Conservation (phyloP, 2,888 invertebrate genomes). For the Ditula angustiorana region DNA sequence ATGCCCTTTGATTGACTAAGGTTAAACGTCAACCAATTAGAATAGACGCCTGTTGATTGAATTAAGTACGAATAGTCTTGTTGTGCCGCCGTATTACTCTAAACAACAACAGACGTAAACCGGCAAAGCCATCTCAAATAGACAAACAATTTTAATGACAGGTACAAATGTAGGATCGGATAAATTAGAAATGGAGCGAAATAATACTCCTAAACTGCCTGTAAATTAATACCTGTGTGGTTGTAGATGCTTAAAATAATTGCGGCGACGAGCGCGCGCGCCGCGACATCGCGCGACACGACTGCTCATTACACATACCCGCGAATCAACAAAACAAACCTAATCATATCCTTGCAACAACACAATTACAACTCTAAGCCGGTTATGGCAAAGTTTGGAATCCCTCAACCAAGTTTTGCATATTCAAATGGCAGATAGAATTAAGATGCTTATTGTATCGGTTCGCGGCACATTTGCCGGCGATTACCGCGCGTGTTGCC, state of each 20-base stretch:
- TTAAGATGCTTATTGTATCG: slow-evolving; percentile 16
- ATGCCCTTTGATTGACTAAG: too few species aligned
- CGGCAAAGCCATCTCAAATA: too few species aligned
- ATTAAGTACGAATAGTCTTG: too few species aligned
- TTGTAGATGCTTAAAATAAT: neutral
- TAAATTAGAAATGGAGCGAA: neutral
- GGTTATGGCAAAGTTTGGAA: neutral
- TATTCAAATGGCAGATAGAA: slow-evolving; percentile 11
- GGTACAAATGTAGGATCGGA: too few species aligned
- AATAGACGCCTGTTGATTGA: too few species aligned
- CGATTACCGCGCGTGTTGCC: neutral
- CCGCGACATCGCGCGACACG: neutral
- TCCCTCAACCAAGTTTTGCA: neutral
- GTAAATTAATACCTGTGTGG: neutral
- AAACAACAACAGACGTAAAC: too few species aligned
- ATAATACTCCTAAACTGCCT: neutral
- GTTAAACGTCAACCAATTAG: too few species aligned
- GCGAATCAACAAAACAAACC: slow-evolving; percentile 1
- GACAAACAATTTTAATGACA: too few species aligned
- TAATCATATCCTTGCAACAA: neutral
- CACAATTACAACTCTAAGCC: neutral
- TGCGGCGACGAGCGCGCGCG: neutral
- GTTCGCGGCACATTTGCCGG: neutral
- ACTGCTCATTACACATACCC: neutral
- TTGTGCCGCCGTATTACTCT: too few species aligned